A percentile compares a stretch with the other conserved stretches of the same genome.
phyloP scores from a whole-genome alignment of 2,888 invertebrate genomes.

The Bugulina stolonifera region DNA sequence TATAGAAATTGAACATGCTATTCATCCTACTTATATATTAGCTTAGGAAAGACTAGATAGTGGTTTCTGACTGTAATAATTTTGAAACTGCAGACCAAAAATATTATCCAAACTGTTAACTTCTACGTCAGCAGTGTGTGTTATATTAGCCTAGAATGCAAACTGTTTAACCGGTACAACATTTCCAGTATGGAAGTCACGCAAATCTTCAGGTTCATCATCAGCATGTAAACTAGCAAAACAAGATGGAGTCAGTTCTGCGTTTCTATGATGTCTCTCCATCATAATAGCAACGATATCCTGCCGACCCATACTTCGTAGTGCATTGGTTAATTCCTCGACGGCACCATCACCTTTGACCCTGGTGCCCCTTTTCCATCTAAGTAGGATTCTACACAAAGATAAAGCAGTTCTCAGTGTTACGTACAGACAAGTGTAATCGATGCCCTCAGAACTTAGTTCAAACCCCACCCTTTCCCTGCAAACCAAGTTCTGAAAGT shows the following conservation, averaged over 20 bases:
- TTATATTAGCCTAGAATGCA: neutral
- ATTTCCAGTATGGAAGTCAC: neutral
- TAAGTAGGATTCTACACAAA: constrained; percentile 38
- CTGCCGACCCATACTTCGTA: constrained; percentile 42
- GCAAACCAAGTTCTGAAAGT: too few species aligned
- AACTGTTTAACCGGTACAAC: constrained; percentile 10
- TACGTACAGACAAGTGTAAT: too few species aligned
- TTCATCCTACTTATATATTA: too few species aligned
- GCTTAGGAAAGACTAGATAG: too few species aligned
- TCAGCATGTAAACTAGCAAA: constrained; percentile 29
- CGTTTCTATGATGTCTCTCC: constrained; percentile 40
- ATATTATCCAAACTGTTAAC: too few species aligned
- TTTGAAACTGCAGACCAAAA: too few species aligned
- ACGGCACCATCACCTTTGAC: constrained; percentile 36
- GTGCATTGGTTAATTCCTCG: constrained; percentile 36
- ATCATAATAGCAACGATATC: constrained; percentile 39
- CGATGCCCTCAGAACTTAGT: too few species aligned
- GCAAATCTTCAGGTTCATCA: constrained; percentile 1
- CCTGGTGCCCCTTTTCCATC: constrained; percentile 45
- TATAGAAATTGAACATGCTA: too few species aligned
- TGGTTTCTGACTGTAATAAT: too few species aligned
- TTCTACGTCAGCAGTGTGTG: too few species aligned
- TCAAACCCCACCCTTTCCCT: too few species aligned
- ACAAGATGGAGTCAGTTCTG: constrained; percentile 42
- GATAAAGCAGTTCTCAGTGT: too few species aligned